Conservation (phyloP, 2,797 vertebrate genomes). For the Gambelia wislizenii region DNA sequence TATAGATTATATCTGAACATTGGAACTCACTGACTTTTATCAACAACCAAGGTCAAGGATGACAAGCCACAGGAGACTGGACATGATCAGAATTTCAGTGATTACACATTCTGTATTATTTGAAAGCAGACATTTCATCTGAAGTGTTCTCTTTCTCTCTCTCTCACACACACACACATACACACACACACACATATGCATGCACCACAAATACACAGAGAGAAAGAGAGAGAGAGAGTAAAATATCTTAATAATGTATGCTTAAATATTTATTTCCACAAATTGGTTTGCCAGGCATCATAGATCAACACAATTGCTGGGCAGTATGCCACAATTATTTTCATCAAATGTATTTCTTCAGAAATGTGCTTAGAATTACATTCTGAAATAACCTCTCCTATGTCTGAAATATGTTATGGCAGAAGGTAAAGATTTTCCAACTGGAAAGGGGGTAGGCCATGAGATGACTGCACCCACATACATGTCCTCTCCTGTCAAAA, state of each 20-base stretch:
- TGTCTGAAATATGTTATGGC: conserved; percentile 12
- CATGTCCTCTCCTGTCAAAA: no score
- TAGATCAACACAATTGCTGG: neutral
- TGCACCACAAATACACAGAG: neutral
- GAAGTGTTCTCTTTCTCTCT: neutral
- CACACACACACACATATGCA: neutral
- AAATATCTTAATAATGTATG: conserved; percentile 4
- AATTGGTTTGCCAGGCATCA: neutral
- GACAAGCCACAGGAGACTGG: conserved; percentile 31
- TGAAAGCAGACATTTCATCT: neutral
- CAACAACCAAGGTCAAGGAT: conserved; percentile 43
- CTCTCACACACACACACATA: neutral
- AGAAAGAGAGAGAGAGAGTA: neutral
- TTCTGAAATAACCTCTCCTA: neutral
- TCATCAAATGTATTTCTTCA: neutral
- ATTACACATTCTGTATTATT: conserved; percentile 8
- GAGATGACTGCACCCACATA: neutral
- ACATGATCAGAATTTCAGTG: conserved; percentile 41
- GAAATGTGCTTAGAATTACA: conserved; percentile 15
- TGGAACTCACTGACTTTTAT: conserved; percentile 27
- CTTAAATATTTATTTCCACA: neutral
- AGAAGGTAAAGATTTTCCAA: neutral
- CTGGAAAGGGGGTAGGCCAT: neutral
- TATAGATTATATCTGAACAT: conserved; percentile 32
- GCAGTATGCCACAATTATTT: neutral